Evolutionary conservation across 2,113 vertebrate species (phyloP).

Genomic region (Petaurus breviceps): DNA sequence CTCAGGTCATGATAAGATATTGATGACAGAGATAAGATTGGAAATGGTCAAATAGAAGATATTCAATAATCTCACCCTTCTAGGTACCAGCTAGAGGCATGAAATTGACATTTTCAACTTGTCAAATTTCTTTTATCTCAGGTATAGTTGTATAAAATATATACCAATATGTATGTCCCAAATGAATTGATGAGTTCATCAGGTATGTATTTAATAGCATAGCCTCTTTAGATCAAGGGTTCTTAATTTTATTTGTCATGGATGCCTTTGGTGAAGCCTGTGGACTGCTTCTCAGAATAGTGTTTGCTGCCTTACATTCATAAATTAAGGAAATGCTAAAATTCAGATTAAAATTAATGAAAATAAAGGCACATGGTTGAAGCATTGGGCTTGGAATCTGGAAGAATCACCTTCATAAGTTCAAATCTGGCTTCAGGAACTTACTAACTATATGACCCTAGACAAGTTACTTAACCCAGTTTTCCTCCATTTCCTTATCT

Average conservation of each 20-base stretch:
- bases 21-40: conserved; percentile 15
- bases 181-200: conserved; percentile 4
- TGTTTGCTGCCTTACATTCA: not conserved
- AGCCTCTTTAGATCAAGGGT: conserved; percentile 21
- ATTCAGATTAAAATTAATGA: not conserved
- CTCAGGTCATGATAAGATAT: conserved; percentile 6
- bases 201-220: not conserved
- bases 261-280: not conserved
- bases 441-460: not conserved
- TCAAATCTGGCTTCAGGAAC: not conserved
- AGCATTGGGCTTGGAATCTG: not conserved
- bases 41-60: not conserved
- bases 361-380: not conserved
- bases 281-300: not conserved
- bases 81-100: not conserved
- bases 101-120: not conserved
- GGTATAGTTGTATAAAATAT: not conserved
- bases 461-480: not conserved
- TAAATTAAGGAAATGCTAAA: not conserved
- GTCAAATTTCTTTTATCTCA: not conserved
- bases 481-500: not conserved
- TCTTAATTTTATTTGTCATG: not conserved
- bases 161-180: not conserved
- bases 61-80: not conserved
- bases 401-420: not conserved